These are phyloP conservation scores for Dinocampus coccinellae DNA, from an alignment of 2,888 invertebrate species.

Conservation along the genomic window DNA sequence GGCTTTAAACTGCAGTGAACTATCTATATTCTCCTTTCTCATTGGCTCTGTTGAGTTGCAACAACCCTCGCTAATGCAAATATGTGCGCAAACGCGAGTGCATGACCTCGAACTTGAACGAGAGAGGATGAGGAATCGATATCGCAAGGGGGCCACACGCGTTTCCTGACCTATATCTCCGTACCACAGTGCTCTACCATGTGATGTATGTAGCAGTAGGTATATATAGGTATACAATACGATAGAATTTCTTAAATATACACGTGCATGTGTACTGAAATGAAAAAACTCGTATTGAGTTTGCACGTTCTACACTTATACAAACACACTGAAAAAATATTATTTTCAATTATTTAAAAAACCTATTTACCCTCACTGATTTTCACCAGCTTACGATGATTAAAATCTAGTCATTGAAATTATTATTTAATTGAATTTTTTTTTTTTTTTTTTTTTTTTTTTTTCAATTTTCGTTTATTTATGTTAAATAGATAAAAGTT, in stretches of 20 bases:
- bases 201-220: too few species aligned
- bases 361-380: too few species aligned
- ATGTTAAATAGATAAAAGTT: too few species aligned
- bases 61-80: neutral
- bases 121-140: constrained; percentile 56
- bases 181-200: neutral
- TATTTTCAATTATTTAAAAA: too few species aligned
- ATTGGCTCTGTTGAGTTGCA: constrained; percentile 5
- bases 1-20: constrained; percentile 21
- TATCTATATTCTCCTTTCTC: neutral
- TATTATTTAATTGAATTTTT: too few species aligned
- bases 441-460: too few species aligned
- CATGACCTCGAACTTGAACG: constrained; percentile 63
- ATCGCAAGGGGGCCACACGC: constrained; percentile 54
- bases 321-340: neutral
- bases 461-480: too few species aligned
- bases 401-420: neutral
- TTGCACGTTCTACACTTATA: neutral
- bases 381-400: neutral
- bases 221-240: too few species aligned
- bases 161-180: constrained; percentile 58
- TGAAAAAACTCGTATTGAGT: neutral
- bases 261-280: neutral
- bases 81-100: constrained; percentile 10
- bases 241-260: too few species aligned